Percentiles rank a stretch among this genome's conserved stretches.
These are phyloP conservation scores for Chelmon rostratus DNA, from an alignment of 2,797 vertebrate genomes.

Conservation along the genomic window DNA sequence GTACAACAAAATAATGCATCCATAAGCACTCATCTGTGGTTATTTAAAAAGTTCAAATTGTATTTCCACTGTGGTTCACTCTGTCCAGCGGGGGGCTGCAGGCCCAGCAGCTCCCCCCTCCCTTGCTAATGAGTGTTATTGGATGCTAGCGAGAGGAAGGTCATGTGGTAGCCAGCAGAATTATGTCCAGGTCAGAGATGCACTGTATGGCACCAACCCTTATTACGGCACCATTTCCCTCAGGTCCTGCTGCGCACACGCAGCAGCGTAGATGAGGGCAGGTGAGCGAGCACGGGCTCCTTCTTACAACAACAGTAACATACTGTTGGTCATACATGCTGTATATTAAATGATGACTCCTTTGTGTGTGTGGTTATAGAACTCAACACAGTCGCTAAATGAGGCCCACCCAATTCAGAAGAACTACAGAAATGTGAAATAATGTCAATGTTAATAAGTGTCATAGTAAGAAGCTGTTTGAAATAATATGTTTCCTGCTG, in stretches of 20 bases:
- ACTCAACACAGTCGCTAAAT: background rate
- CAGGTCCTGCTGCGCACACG: conserved; percentile 26
- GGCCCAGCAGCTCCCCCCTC: background rate
- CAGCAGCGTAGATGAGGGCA: background rate
- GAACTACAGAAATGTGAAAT: background rate
- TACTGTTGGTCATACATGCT: conserved; percentile 3
- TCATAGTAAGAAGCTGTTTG: background rate
- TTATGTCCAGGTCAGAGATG: conserved; percentile 73
- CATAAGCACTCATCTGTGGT: background rate
- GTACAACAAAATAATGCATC: background rate
- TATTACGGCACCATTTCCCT: conserved; percentile 55
- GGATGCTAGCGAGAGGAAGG: conserved; percentile 57
- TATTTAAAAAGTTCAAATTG: background rate
- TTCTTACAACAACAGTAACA: conserved; percentile 7
- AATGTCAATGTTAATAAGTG: no score
- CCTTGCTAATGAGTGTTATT: conserved; percentile 25
- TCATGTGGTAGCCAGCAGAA: conserved; percentile 66
- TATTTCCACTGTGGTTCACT: background rate
- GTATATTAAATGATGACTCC: conserved; percentile 8
- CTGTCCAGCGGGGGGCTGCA: background rate
- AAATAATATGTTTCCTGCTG: background rate
- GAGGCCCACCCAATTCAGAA: background rate
- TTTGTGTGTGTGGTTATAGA: background rate
- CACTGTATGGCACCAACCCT: conserved; percentile 53
- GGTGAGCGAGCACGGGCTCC: background rate